Percentiles rank a stretch among this genome's conserved stretches.
Conservation (phyloP, 2,888 invertebrate species). For the Andrena bicolor region DNA sequence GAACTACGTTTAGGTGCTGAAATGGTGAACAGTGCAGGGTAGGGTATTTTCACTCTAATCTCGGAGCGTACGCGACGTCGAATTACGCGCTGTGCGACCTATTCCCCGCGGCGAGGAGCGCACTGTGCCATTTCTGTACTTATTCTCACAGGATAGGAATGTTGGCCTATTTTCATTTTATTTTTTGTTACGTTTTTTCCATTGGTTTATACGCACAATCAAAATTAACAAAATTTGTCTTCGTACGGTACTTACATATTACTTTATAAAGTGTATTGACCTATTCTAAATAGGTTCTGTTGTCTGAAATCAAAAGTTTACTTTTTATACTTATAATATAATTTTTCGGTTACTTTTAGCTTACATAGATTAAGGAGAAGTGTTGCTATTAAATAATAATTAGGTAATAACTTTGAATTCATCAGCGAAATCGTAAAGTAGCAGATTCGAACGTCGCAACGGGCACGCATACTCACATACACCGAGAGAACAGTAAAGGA, state of each 20-base stretch:
- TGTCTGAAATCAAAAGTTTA: constrained; percentile 81
- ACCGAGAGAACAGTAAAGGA: constrained; percentile 50
- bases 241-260: constrained; percentile 72
- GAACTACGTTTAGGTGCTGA: constrained; percentile 70
- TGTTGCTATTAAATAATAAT: constrained; percentile 69
- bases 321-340: constrained; percentile 79
- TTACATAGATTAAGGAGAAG: constrained; percentile 66
- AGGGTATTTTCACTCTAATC: constrained; percentile 23
- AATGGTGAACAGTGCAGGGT: constrained; percentile 61
- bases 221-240: constrained; percentile 73
- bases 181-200: constrained; percentile 68
- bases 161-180: constrained; percentile 76
- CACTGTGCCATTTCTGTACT: constrained; percentile 69
- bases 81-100: constrained; percentile 41
- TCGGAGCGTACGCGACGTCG: constrained; percentile 33
- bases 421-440: constrained; percentile 59
- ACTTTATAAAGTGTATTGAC: constrained; percentile 79
- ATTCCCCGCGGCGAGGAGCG: constrained; percentile 6
- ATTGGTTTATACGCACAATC: constrained; percentile 64
- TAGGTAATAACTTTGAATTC: constrained; percentile 63
- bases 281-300: constrained; percentile 81
- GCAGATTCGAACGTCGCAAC: constrained; percentile 51
- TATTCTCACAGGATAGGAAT: constrained; percentile 62
- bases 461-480: constrained; percentile 45
- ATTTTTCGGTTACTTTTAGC: constrained; percentile 73